phyloP scores from a whole-genome alignment of 2,888 invertebrate species.

The Polydesmus complanatus region DNA sequence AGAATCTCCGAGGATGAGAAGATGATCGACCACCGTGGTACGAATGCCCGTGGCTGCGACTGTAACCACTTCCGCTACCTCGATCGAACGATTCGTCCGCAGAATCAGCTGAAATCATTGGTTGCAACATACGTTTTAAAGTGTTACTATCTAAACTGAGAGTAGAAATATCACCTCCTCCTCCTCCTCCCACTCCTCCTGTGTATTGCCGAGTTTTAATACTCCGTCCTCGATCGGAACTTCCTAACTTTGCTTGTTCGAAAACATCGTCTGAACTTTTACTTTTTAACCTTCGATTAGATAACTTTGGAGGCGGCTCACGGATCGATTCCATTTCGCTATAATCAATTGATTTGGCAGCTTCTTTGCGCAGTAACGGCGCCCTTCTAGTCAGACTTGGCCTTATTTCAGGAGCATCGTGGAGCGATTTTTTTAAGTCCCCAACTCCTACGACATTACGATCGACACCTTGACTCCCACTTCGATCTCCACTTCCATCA shows the following conservation, averaged over 20 bases:
- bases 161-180: conserved; percentile 23
- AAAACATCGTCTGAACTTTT: conserved; percentile 81
- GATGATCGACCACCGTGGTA: conserved; percentile 7
- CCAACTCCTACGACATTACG: too few relatives aligned
- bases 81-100: conserved; percentile 36
- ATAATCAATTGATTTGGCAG: conserved; percentile 41
- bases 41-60: conserved; percentile 1
- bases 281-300: conserved; percentile 47
- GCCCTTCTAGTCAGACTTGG: background rate
- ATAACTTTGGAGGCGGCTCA: conserved; percentile 22
- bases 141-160: conserved; percentile 60
- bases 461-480: background rate
- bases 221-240: background rate
- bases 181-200: conserved; percentile 18
- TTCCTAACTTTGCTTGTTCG: conserved; percentile 8
- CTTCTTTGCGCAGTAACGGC: conserved; percentile 22
- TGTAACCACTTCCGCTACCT: conserved; percentile 21
- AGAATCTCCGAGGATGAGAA: conserved; percentile 13
- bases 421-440: too few relatives aligned
- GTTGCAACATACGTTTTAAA: conserved; percentile 83
- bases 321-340: conserved; percentile 35
- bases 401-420: too few relatives aligned
- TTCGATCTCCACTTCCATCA: conserved; percentile 23
- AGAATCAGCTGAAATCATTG: conserved; percentile 62
- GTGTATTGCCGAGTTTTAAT: background rate